Evolutionary conservation across 2,797 vertebrate genomes (phyloP), one percentile per base, ranked within the genome.

Genomic region (Dermochelys coriacea): DNA sequence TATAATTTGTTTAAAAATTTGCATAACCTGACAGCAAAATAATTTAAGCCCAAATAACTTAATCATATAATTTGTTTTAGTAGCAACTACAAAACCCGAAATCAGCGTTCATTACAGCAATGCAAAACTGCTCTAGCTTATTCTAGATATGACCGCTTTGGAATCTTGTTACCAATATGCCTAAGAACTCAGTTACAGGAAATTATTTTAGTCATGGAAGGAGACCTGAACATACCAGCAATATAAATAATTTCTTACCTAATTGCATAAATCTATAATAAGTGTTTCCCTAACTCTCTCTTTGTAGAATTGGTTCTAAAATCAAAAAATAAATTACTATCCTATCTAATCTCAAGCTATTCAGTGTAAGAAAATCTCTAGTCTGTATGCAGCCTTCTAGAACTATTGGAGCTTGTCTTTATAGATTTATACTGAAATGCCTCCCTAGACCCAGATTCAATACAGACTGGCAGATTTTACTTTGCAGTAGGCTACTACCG

Each of bases 401-500:
- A n/a, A 41, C 47, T 49, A 19, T 6, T 12, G 34, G 83, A 80
- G 25, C 9, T 0, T 7, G 10, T 47, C 47, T 68, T 29, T 6
- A 0, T 16, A 1, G 79, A 37, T 34, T 75, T 64, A 2, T 19
- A 23, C 50, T 16, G 71, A 19, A 5, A 71, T 1, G 1, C 19
- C 64, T 85, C 71, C 71, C 37, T 10, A 10, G 31, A 80, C 80
- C 52, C 34, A 2, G 0, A 1, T 4, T 27, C 6, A 15, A 31
- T 27, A 23, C 5, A 82, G 55, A 3, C 5, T 55, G 47, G 54
- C 9, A 1, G 16, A 64, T 37, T 55, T 84, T 80, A 78, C 59
- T 82, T 64, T 29, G 29, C 37, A 49, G 49, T 25, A 23, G 3
- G 0, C 12, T 9, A n/a, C 15, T 34, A 3, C 19, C 18, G 8